Percentiles rank a stretch among this genome's conserved stretches.
Conservation (phyloP, 2,888 invertebrate genomes). For the Acronicta leporina region DNA sequence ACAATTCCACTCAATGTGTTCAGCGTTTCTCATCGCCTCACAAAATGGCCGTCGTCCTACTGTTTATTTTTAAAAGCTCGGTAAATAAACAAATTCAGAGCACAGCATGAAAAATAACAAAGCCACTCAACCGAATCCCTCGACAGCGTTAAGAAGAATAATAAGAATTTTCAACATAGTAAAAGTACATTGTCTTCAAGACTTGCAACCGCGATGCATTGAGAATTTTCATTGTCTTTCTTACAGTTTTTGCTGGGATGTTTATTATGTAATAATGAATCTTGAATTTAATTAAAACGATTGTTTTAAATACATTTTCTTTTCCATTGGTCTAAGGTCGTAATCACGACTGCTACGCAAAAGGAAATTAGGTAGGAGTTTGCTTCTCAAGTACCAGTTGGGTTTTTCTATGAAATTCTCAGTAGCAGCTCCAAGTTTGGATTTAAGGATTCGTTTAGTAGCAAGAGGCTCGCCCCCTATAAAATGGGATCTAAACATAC, state of each 20-base stretch:
- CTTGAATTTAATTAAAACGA: neutral
- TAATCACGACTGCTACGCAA: too few relatives aligned
- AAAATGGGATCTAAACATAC: too few relatives aligned
- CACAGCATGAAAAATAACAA: conserved; percentile 61
- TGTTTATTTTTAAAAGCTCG: conserved; percentile 61
- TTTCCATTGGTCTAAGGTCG: too few relatives aligned
- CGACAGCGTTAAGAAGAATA: conserved; percentile 57
- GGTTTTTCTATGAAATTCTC: too few relatives aligned
- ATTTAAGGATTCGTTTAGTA: too few relatives aligned
- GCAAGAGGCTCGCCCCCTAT: too few relatives aligned
- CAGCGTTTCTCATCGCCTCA: conserved; percentile 30
- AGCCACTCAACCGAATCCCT: conserved; percentile 54
- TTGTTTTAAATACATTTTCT: too few relatives aligned
- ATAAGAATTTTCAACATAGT: conserved; percentile 61
- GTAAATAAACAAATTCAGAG: conserved; percentile 59
- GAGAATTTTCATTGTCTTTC: conserved; percentile 24
- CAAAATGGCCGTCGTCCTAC: conserved; percentile 44
- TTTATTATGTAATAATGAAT: conserved; percentile 5
- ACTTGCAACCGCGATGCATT: conserved; percentile 37
- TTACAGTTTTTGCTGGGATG: conserved; percentile 9
- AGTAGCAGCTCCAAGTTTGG: too few relatives aligned
- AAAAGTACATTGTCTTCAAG: conserved; percentile 53
- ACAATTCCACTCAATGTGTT: conserved; percentile 20
- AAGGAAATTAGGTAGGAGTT: too few relatives aligned
- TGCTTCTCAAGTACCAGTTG: too few relatives aligned